Conservation (phyloP, 2,888 invertebrate genomes). For the Hoplodrina blanda region DNA sequence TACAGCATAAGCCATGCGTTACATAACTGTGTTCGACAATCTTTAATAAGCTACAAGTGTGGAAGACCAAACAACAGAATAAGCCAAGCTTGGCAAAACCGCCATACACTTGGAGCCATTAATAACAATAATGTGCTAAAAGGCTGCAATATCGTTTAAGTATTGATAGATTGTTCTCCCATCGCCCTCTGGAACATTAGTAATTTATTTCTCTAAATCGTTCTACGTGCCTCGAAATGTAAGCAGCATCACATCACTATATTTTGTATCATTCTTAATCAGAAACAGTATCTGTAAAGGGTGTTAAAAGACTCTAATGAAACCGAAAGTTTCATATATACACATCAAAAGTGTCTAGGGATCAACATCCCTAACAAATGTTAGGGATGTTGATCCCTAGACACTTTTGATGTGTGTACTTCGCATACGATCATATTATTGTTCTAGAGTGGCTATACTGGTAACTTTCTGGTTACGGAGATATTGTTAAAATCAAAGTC, state of each 20-base stretch:
- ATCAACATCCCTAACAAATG: too few relatives aligned
- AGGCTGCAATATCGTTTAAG: constrained; percentile 54
- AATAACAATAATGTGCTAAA: constrained; percentile 55
- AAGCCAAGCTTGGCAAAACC: not conserved
- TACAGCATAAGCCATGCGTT: not conserved
- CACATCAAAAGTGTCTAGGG: too few relatives aligned
- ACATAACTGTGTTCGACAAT: not conserved
- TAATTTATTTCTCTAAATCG: constrained; percentile 63
- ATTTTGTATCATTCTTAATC: constrained; percentile 27
- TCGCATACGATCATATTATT: too few relatives aligned
- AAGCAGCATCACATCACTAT: constrained; percentile 33
- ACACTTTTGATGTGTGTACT: too few relatives aligned
- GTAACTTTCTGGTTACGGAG: too few relatives aligned
- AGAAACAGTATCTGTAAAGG: constrained; percentile 18
- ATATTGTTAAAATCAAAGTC: too few relatives aligned
- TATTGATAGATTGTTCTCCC: constrained; percentile 60
- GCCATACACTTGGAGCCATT: constrained; percentile 34
- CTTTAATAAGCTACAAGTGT: not conserved
- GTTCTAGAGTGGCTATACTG: too few relatives aligned
- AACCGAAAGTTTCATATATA: too few relatives aligned
- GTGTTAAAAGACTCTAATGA: too few relatives aligned
- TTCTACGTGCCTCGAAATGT: constrained; percentile 53
- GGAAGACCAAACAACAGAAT: not conserved
- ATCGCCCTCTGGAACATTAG: constrained; percentile 46
- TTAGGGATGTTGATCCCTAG: too few relatives aligned